Conservation (phyloP, 2,113 vertebrate genomes). For the Mormoops blainvillei region DNA sequence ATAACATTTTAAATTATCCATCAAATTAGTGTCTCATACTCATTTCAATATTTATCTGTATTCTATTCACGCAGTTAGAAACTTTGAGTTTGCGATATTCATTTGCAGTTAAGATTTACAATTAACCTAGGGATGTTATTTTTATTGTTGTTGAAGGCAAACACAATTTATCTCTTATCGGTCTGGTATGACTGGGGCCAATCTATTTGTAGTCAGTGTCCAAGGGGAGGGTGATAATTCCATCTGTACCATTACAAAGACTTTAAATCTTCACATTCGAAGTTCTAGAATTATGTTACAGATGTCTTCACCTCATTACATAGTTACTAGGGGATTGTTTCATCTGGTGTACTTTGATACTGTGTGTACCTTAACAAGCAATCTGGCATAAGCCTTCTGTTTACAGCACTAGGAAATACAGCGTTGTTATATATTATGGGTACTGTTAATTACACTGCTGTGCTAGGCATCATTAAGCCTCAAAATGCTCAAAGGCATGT, state of each 20-base stretch:
- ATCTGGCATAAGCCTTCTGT: constrained; percentile 81
- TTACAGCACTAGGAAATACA: constrained; percentile 69
- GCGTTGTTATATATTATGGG: constrained; percentile 69
- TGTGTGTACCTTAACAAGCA: constrained; percentile 80
- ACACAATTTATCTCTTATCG: constrained; percentile 20
- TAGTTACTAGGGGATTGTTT: constrained; percentile 76
- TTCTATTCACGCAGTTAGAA: neutral
- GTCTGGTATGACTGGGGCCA: constrained; percentile 40
- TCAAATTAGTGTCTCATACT: neutral
- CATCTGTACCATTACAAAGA: constrained; percentile 68
- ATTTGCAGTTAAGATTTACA: neutral
- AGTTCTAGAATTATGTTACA: constrained; percentile 76
- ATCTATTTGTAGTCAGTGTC: constrained; percentile 61
- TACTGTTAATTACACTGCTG: constrained; percentile 78
- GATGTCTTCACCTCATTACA: constrained; percentile 79
- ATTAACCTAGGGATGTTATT: constrained; percentile 27
- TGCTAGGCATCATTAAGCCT: constrained; percentile 76
- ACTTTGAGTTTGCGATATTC: neutral
- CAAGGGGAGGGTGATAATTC: constrained; percentile 56
- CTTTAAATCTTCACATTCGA: constrained; percentile 70
- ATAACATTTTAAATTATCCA: neutral
- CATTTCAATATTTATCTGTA: neutral
- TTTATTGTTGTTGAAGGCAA: constrained; percentile 23
- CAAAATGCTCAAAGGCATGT: constrained; percentile 66
- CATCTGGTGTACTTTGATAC: constrained; percentile 75